phyloP scores from a whole-genome alignment of 2,113 vertebrate species.

The Macaca mulatta region DNA sequence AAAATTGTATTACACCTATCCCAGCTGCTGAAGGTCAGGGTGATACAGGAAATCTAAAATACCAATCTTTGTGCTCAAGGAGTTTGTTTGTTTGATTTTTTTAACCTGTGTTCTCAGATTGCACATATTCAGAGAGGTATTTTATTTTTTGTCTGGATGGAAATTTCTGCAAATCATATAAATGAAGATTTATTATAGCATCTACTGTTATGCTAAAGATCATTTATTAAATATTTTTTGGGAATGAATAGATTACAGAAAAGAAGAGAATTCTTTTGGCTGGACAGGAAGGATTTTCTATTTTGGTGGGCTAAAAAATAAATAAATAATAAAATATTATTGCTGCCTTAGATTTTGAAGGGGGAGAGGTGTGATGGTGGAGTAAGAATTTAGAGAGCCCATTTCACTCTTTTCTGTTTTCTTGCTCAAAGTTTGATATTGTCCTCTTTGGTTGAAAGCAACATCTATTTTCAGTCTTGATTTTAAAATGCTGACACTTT shows the following conservation, averaged over 20 bases:
- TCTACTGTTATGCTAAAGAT: background rate
- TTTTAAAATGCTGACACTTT: background rate
- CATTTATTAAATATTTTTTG: background rate
- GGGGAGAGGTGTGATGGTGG: background rate
- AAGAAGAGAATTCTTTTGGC: background rate
- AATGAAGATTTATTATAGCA: background rate
- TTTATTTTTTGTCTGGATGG: background rate
- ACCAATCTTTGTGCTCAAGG: background rate
- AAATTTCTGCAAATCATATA: background rate
- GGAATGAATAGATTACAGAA: background rate
- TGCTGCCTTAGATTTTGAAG: background rate
- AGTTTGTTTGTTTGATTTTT: background rate
- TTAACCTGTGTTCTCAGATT: background rate
- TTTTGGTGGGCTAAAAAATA: background rate
- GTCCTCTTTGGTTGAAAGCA: background rate
- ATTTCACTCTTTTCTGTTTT: background rate
- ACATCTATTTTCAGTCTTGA: slow-evolving; percentile 18
- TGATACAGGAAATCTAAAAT: background rate
- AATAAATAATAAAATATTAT: background rate
- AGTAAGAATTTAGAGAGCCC: background rate
- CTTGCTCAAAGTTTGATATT: background rate
- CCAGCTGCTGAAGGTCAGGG: background rate
- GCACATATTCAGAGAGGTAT: background rate
- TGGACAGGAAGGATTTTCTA: background rate
- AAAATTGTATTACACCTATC: background rate